Evolutionary conservation across 2,113 vertebrate genomes (phyloP).

Genomic region (Cettia cetti): DNA sequence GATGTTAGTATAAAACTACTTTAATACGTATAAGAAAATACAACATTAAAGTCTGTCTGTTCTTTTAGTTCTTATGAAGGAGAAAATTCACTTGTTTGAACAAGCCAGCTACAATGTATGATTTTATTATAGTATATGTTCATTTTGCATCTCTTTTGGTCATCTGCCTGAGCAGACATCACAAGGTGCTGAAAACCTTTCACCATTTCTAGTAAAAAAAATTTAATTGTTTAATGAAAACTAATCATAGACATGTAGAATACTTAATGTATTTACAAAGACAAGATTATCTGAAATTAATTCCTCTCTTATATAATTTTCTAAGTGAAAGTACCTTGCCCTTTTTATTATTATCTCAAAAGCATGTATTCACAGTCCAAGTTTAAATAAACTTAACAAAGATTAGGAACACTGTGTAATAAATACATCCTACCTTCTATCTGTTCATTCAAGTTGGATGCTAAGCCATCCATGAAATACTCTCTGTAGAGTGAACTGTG

Average conservation of each 20-base stretch:
- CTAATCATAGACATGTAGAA: neutral
- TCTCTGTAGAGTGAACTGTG: neutral
- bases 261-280: neutral
- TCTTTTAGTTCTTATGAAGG: neutral
- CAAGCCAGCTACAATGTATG: neutral
- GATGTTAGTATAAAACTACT: neutral
- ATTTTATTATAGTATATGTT: neutral
- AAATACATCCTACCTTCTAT: neutral
- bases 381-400: neutral
- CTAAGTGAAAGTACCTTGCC: neutral
- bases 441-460: neutral
- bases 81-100: neutral
- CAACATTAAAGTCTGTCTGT: neutral
- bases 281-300: neutral
- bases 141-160: neutral
- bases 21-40: neutral
- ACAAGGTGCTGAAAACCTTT: neutral
- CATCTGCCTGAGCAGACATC: neutral
- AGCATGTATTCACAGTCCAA: neutral
- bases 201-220: neutral
- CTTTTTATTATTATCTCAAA: neutral
- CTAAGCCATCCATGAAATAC: neutral
- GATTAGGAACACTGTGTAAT: neutral
- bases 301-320: neutral
- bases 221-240: neutral